A percentile compares a stretch with the other conserved stretches of the same genome.
Evolutionary conservation across 2,113 vertebrate genomes (phyloP).

Genomic region (Abramis brama): DNA sequence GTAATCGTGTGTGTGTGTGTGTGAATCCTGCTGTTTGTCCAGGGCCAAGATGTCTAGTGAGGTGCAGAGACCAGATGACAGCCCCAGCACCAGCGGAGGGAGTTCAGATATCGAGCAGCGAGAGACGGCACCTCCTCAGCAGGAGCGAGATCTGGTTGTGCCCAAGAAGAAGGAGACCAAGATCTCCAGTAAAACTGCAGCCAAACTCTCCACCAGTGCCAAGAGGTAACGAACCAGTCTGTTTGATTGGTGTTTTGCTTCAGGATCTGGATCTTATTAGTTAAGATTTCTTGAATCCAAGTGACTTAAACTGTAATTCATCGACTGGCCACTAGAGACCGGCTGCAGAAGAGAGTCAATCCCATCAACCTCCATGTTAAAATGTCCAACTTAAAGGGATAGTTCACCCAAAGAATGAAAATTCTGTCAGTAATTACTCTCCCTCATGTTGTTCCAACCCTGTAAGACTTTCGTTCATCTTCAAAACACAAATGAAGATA

Average conservation of each 20-base stretch:
- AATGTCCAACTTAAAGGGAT: too few relatives aligned
- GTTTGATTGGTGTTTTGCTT: background rate
- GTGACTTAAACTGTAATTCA: too few relatives aligned
- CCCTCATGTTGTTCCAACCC: too few relatives aligned
- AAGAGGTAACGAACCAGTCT: slow-evolving; percentile 82
- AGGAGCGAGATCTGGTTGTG: slow-evolving; percentile 93
- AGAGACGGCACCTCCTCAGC: slow-evolving; percentile 88
- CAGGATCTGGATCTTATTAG: too few relatives aligned
- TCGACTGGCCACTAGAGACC: too few relatives aligned
- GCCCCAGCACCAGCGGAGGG: slow-evolving; percentile 96
- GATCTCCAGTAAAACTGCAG: slow-evolving; percentile 98
- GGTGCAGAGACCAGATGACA: slow-evolving; percentile 96
- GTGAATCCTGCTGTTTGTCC: slow-evolving; percentile 24
- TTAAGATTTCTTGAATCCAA: too few relatives aligned
- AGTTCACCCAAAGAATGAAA: too few relatives aligned
- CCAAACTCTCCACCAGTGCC: slow-evolving; percentile 98
- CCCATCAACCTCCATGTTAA: too few relatives aligned
- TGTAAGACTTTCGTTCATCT: too few relatives aligned
- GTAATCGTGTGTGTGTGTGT: background rate
- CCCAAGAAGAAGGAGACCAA: slow-evolving; percentile 99
- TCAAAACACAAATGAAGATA: too few relatives aligned
- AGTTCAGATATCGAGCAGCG: slow-evolving; percentile 97
- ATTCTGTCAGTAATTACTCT: too few relatives aligned
- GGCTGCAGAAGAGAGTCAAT: too few relatives aligned
- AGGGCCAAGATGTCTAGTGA: slow-evolving; percentile 96